These are phyloP conservation scores for Mormyrus lacerda DNA, from an alignment of 2,113 vertebrate genomes.

Conservation along the genomic window DNA sequence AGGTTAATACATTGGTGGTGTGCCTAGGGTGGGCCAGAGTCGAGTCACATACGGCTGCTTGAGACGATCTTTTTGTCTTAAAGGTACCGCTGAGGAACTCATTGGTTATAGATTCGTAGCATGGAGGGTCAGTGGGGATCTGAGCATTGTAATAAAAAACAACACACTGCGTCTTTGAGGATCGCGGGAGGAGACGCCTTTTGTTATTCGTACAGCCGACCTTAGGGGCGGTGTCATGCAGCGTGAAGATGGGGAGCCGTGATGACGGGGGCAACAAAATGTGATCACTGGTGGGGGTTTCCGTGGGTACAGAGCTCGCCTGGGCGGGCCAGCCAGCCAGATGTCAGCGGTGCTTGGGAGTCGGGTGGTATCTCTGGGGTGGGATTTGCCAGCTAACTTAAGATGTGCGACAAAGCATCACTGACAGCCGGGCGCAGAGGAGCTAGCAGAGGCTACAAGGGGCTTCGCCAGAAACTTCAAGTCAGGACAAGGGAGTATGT, in stretches of 20 bases:
- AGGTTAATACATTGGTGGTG: not conserved
- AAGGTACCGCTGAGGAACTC: not conserved
- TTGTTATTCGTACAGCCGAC: not conserved
- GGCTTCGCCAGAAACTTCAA: not conserved
- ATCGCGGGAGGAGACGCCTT: not conserved
- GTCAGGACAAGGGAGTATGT: not conserved
- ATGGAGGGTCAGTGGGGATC: not conserved
- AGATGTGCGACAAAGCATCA: not conserved
- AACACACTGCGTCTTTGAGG: not conserved
- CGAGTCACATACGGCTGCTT: not conserved
- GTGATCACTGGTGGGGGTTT: not conserved
- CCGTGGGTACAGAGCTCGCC: not conserved
- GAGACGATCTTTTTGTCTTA: not conserved
- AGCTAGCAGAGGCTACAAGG: not conserved
- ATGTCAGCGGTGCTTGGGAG: not conserved
- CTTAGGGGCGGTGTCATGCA: not conserved
- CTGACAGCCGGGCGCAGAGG: not conserved
- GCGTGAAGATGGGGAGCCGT: not conserved
- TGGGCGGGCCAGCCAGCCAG: not conserved
- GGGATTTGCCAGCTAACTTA: not conserved
- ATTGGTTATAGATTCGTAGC: not conserved
- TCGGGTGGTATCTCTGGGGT: not conserved
- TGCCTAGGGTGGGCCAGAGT: not conserved
- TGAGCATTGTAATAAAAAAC: not conserved
- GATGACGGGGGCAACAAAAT: not conserved